A percentile compares a stretch with the other conserved stretches of the same genome.
phyloP scores from a whole-genome alignment of 1,140 invertebrate species.

The Coptotermes formosanus region DNA sequence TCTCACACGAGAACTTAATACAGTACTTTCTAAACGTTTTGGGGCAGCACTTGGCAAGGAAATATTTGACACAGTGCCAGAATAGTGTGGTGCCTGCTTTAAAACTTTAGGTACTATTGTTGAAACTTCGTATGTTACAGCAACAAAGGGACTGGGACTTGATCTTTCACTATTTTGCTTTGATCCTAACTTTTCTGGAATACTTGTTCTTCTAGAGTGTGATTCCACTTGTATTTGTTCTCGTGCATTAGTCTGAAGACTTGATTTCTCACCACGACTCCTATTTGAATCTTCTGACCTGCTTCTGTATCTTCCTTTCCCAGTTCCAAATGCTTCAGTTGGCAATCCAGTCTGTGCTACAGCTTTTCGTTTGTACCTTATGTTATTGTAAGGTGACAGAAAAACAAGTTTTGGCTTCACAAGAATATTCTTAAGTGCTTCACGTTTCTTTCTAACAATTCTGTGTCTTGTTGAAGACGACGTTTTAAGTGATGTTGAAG shows the following conservation, averaged over 20 bases:
- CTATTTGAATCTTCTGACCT: neutral
- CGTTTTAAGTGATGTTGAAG: neutral
- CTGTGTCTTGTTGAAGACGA: neutral
- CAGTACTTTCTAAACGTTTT: neutral
- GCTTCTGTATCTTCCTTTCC: neutral
- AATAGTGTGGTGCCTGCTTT: neutral
- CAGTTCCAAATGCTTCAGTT: neutral
- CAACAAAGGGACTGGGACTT: neutral
- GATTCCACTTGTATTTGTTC: neutral
- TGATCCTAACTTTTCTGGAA: neutral
- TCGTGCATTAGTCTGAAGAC: neutral
- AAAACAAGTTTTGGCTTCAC: neutral
- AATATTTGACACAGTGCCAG: neutral
- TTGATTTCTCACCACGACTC: neutral
- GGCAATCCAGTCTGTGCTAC: neutral
- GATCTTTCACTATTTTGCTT: neutral
- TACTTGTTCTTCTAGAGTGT: neutral
- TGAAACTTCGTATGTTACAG: neutral
- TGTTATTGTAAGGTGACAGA: neutral
- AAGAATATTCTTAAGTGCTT: neutral
- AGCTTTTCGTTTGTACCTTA: neutral
- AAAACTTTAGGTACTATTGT: neutral
- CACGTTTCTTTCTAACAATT: constrained; percentile 19
- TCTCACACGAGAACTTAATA: neutral
- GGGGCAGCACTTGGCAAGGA: neutral